Evolutionary conservation across 2,888 invertebrate species (phyloP).

Genomic region (Heliconius erato): DNA sequence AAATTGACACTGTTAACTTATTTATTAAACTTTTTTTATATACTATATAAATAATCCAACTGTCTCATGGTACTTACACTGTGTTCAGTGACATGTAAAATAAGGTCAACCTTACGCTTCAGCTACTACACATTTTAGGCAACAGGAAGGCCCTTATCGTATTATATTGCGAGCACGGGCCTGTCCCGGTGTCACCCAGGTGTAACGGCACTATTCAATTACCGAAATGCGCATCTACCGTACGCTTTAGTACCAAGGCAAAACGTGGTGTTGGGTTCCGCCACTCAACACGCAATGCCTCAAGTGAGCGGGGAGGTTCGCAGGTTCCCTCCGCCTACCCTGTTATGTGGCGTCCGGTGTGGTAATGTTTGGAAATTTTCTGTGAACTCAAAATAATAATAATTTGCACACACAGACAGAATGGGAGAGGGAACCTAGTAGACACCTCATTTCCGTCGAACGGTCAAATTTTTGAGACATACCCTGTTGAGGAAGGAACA

Average conservation of each 20-base stretch:
- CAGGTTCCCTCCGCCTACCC: background rate
- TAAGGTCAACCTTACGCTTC: constrained; percentile 25
- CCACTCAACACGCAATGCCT: background rate
- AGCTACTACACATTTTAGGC: constrained; percentile 24
- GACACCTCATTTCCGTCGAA: too few relatives aligned
- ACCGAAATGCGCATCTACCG: background rate
- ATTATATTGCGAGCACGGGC: background rate
- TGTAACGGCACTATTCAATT: background rate
- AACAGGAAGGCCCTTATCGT: constrained; percentile 1
- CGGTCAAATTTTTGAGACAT: too few relatives aligned
- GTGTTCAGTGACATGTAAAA: constrained; percentile 28
- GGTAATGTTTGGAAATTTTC: background rate
- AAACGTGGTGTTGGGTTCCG: background rate
- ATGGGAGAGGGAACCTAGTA: too few relatives aligned
- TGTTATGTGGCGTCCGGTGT: background rate
- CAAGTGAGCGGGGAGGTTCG: background rate
- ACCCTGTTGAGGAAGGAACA: too few relatives aligned
- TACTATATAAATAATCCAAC: too few relatives aligned
- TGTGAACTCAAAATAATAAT: too few relatives aligned
- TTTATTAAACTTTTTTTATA: background rate
- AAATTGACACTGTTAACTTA: too few relatives aligned
- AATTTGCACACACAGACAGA: too few relatives aligned
- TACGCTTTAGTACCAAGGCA: background rate
- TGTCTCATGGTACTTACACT: background rate
- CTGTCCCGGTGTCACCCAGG: background rate